Base-by-base conservation (phyloP, 2,797 vertebrate species). In the Bovichtus diacanthus region DNA sequence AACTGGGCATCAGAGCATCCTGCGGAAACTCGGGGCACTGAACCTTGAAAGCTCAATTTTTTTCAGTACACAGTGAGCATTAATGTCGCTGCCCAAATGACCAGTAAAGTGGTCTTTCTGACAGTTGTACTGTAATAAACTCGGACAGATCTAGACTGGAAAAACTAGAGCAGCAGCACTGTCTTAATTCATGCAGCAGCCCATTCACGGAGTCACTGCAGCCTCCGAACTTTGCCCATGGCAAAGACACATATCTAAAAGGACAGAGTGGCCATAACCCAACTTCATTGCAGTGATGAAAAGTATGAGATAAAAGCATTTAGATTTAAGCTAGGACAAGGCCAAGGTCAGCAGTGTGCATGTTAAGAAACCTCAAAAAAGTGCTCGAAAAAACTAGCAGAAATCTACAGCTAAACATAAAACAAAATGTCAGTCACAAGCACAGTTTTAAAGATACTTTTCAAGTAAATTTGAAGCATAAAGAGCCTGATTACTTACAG, bases 81-180 rank as follows among this genome's bases (percentile, higher is more conserved):
- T 70, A 73, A 81, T 58, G 82, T 70, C 44, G 7, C 78, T 64
- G 69, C 66, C 79, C 85, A 85, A 90, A 88, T 90, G 89, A 88
- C 89, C 90, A 90, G 79, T 70, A 87, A 87, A 90, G 83, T 85
- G 85, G 64, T 82, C 70, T 84, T 88, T 87, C 80, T 89, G 90
- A 88, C 87, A 89, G 86, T 87, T 80, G 80, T 68, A 78, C 72
- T 55, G 9, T 93, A 83, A 94, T 92, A 81, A 90, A 89, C 69
- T 87, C 2, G 5, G 91, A 92, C 87, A 87, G 89, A 89, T 90
- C 88, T 88, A 72, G 86, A 91, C 87, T 86, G 77, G 81, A 88
- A 80, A 90, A 92, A 89, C 67, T 90, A 59, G 91, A 92, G 87
- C 89, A 84, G 84, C 73, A 72, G 65, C 56, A 44, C 66, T 44